Evolutionary conservation across 2,113 vertebrate genomes (phyloP).

Genomic region (Nothobranchius kuhntae): DNA sequence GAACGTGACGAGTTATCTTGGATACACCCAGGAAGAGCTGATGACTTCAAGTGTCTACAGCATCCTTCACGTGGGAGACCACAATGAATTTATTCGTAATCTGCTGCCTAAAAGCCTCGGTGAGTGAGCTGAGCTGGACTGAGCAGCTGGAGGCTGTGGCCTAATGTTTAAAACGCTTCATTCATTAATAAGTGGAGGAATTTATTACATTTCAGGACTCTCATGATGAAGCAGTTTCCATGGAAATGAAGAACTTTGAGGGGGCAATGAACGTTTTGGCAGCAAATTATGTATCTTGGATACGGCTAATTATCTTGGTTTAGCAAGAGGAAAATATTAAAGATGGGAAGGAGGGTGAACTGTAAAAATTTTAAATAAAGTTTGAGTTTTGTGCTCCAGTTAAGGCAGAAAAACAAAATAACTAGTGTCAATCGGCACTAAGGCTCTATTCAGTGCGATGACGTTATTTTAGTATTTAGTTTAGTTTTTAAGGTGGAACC

Average conservation of each 20-base stretch:
- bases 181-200: no score
- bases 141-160: background rate
- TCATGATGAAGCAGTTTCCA: conserved; percentile 25
- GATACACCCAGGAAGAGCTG: conserved; percentile 93
- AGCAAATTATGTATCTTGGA: conserved; percentile 1
- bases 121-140: conserved; percentile 57
- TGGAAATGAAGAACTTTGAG: conserved; percentile 17
- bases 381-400: background rate
- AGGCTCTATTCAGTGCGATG: conserved; percentile 18
- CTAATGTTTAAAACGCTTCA: no score
- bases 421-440: conserved; percentile 14
- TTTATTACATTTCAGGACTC: no score
- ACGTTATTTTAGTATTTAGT: conserved; percentile 16
- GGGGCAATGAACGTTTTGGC: conserved; percentile 22
- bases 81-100: conserved; percentile 93
- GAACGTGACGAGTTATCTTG: conserved; percentile 92
- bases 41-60: conserved; percentile 97
- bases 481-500: conserved; percentile 17
- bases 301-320: conserved; percentile 20
- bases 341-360: conserved; percentile 6
- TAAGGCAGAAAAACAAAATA: conserved; percentile 9
- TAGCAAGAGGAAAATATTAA: conserved; percentile 4
- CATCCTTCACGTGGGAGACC: conserved; percentile 95
- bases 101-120: conserved; percentile 92
- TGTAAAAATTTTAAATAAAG: conserved; percentile 5